Base-by-base conservation (phyloP, 2,113 vertebrate species). In the Rynchops niger region DNA sequence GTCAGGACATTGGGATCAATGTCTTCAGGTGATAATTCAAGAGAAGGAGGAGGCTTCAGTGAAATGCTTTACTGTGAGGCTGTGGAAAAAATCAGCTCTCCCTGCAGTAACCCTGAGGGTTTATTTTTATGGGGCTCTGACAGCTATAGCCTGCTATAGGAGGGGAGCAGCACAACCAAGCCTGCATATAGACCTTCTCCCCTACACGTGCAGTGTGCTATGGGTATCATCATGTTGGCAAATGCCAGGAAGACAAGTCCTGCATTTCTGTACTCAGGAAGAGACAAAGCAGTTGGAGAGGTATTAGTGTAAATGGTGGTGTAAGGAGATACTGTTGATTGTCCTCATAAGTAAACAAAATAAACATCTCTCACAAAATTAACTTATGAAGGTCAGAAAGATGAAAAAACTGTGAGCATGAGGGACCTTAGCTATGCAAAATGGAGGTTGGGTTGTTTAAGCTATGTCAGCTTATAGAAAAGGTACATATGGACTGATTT, bases 401-500 rank as follows among this genome's bases (percentile, higher is more conserved):
- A 5, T 21, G 34, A 42, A 70, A 40, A 69, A 50, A n/a, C 20
- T n/a, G 14, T 26, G 27, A 55, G 53, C 17, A n/a, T 23, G 29
- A 83, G 4, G 55, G 29, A 80, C 7, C 18, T 47, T 22, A 62
- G 26, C 7, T 38, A 55, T 23, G 29, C 2, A 42, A 79, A 67
- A 61, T 20, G 6, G 38, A 74, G 11, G 8, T 15, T 70, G 43
- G 20, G 19, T 8, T 29, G 5, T 47, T 84, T 69, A 69, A 74
- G 29, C 12, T 52, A 55, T 1, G 10, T 26, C 14, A 32, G 15
- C 19, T 55, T 38, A 67, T 5, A 79, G 7, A 43, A 11, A 42
- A 77, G 23, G 14, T 53, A n/a, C 0, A 0, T 40, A 52, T 0
- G 0, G 27, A 61, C 7, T 7, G 16, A 71, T 47, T 83, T 84